A percentile compares a stretch with the other conserved stretches of the same genome.
phyloP scores from a whole-genome alignment of 2,888 invertebrate genomes.

The Didymodactylos carnosus region DNA sequence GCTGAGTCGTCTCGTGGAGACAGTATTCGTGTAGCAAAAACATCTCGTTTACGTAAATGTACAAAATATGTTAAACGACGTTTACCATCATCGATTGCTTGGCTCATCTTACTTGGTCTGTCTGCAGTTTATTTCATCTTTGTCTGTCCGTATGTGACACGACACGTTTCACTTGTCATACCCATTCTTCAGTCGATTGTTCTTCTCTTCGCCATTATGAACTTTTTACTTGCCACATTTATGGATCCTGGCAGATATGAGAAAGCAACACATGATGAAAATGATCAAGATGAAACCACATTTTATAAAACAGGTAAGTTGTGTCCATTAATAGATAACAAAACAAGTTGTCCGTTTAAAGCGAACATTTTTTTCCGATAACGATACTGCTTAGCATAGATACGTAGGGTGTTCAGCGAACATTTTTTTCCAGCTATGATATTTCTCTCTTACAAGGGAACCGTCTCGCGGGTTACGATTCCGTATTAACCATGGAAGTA shows the following conservation, averaged over 20 bases:
- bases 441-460: too few species aligned
- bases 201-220: conserved; percentile 87
- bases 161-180: background rate
- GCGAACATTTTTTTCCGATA: too few species aligned
- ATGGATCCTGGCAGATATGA: conserved; percentile 67
- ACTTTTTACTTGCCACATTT: conserved; percentile 93
- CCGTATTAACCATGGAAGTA: too few species aligned
- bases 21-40: too few species aligned
- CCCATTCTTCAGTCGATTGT: conserved; percentile 55
- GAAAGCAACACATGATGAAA: background rate
- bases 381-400: too few species aligned
- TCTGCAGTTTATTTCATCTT: background rate
- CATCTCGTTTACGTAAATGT: too few species aligned
- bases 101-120: background rate
- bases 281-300: background rate
- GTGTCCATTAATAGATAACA: too few species aligned
- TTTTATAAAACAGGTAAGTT: background rate
- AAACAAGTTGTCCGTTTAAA: too few species aligned
- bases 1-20: too few species aligned
- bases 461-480: too few species aligned
- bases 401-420: too few species aligned
- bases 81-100: background rate
- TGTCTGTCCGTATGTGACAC: background rate
- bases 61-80: background rate
- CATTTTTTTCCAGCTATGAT: too few species aligned